A percentile compares a stretch with the other conserved stretches of the same genome.
Conservation (phyloP, 2,888 invertebrate genomes). For the Crossocerus cetratus region DNA sequence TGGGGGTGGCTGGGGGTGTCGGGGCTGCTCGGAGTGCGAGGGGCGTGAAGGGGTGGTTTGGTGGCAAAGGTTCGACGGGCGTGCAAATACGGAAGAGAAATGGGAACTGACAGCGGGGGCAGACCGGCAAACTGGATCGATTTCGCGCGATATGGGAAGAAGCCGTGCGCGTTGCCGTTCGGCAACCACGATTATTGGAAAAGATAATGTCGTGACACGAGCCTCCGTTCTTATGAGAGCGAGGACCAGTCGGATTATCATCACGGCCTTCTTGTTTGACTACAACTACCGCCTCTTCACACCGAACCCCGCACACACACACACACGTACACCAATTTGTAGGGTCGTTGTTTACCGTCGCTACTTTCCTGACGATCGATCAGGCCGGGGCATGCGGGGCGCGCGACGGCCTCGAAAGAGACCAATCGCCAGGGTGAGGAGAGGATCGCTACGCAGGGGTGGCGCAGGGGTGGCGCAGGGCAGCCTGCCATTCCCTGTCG, state of each 20-base stretch:
- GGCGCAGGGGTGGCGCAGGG: slow-evolving; percentile 9
- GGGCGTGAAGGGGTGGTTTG: no score
- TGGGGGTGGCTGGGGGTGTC: no score
- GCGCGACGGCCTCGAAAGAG: slow-evolving; percentile 7
- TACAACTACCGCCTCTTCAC: not conserved
- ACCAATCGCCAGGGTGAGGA: not conserved
- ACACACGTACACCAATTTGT: slow-evolving; percentile 47
- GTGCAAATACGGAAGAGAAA: slow-evolving; percentile 31
- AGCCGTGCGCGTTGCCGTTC: not conserved
- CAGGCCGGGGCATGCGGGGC: slow-evolving; percentile 6
- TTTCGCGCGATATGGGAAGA: not conserved
- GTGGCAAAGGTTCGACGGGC: slow-evolving; percentile 6
- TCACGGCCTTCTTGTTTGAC: slow-evolving; percentile 34
- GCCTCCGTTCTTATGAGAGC: slow-evolving; percentile 15
- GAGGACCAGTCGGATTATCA: slow-evolving; percentile 27
- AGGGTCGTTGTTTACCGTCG: slow-evolving; percentile 53
- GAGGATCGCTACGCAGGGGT: not conserved
- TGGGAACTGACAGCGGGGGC: not conserved
- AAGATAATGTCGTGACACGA: slow-evolving; percentile 39
- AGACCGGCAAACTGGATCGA: slow-evolving; percentile 18
- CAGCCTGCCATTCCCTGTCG: slow-evolving; percentile 54
- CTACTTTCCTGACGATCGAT: slow-evolving; percentile 53
- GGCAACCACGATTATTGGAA: slow-evolving; percentile 23
- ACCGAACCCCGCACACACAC: no score
- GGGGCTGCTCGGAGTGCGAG: no score